Base-by-base conservation (phyloP, 2,113 vertebrate species). In the Paratilapia polleni region DNA sequence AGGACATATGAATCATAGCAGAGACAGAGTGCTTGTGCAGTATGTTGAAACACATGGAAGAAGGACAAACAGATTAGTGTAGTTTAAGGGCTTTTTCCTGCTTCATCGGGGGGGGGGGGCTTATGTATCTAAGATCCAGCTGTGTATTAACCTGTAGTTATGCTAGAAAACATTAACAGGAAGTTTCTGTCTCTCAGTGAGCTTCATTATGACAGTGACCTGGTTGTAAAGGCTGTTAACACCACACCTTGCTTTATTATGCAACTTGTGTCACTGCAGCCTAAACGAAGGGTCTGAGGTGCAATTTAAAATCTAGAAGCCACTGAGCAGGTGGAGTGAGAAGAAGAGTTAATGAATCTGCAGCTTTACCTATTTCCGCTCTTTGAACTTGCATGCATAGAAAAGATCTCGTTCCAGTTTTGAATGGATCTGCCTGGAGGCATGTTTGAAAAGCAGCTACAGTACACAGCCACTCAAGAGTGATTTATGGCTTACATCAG, bases 181-280 rank as follows among this genome's bases (percentile, higher is more conserved):
- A 3, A 5, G 75, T 68, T 80, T 80, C 78, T 85, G 78, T 73
- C 85, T 62, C 43, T 83, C 61, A 54, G 5, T 56, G 68, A 77
- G 5, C 34, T 81, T 22, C 57, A 22, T 38, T 88, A n/a, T n/a
- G n/a, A n/a, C 52, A 80, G 66, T n/a, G 31, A 61, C 31, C 20
- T 28, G 62, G n/a, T 82, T 84, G 31, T 5, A 10, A 36, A 49
- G 43, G 59, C 36, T 76, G 58, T 76, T 62, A 76, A 52, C 79
- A 73, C 88, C 90, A 82, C 94, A 89, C 89, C 91, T 92, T 80
- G 63, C 75, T 84, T 85, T 81, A 73, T 66, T 13, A 74, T 77
- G 58, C n/a, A 63, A 11, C 24, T 34, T 73, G 49, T 80, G 68
- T 34, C 12, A 41, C 41, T 52, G 10, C 24, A 54, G 41, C 20